A percentile compares a stretch with the other conserved stretches of the same genome.
Conservation (phyloP, 2,113 vertebrate species). For the Crotalus viridis region DNA sequence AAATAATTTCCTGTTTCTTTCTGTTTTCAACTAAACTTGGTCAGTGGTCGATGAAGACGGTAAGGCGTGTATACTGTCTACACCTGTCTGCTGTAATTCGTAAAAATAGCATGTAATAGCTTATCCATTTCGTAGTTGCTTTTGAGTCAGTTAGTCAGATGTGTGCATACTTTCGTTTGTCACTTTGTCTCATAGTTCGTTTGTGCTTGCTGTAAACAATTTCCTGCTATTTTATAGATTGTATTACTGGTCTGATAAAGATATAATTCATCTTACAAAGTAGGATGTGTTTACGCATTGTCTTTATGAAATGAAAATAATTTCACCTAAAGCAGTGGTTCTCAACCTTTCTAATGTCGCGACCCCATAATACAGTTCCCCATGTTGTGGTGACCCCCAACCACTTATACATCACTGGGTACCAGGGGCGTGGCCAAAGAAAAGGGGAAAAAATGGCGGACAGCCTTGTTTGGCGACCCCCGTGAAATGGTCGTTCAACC, state of each 20-base stretch:
- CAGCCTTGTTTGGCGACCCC: no score
- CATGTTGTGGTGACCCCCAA: no score
- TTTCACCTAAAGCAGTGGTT: neutral
- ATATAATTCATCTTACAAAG: neutral
- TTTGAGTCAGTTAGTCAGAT: slow-evolving; percentile 62
- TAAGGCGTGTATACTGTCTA: slow-evolving; percentile 79
- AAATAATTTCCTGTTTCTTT: slow-evolving; percentile 83
- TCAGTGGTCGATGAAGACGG: slow-evolving; percentile 95
- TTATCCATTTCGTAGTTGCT: slow-evolving; percentile 63
- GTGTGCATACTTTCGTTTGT: slow-evolving; percentile 35
- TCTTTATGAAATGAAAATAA: neutral
- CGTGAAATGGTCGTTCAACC: no score
- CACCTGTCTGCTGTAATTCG: slow-evolving; percentile 74
- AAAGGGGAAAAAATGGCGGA: no score
- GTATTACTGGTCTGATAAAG: neutral
- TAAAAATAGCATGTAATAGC: slow-evolving; percentile 69
- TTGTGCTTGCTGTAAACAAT: slow-evolving; percentile 60
- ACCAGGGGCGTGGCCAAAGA: no score
- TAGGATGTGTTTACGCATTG: neutral
- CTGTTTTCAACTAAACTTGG: slow-evolving; percentile 80
- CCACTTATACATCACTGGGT: no score
- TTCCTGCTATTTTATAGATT: slow-evolving; percentile 15
- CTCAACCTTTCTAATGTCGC: no score
- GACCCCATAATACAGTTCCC: no score
- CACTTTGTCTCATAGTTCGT: slow-evolving; percentile 59